Percentiles rank a stretch among this genome's conserved stretches.
Conservation (phyloP, 1,140 invertebrate genomes). For the Megalopta genalis region DNA sequence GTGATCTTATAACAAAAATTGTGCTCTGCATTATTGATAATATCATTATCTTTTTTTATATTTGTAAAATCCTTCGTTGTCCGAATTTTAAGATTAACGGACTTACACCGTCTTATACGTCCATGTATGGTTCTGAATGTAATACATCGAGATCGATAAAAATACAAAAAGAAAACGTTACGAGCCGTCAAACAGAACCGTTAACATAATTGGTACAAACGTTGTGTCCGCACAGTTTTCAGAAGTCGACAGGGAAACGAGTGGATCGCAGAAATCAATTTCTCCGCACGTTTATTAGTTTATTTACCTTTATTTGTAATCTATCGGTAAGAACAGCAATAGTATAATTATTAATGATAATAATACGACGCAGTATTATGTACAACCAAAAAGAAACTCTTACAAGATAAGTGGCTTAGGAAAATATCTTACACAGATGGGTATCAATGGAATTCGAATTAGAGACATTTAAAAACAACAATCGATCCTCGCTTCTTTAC, state of each 20-base stretch:
- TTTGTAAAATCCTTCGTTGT: no score
- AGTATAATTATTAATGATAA: slow-evolving; percentile 39
- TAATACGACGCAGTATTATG: slow-evolving; percentile 44
- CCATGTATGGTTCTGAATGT: no score
- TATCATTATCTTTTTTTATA: no score
- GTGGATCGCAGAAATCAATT: not conserved
- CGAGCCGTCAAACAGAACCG: no score
- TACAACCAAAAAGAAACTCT: slow-evolving; percentile 49
- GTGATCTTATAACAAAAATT: no score
- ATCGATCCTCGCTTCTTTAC: slow-evolving; percentile 3
- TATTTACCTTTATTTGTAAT: slow-evolving; percentile 56
- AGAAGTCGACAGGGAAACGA: not conserved
- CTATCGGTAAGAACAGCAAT: slow-evolving; percentile 48
- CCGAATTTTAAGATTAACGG: no score
- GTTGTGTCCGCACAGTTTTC: no score
- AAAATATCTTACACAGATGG: slow-evolving; percentile 42
- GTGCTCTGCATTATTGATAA: no score
- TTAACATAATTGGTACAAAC: no score
- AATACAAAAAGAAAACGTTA: no score
- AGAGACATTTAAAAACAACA: slow-evolving; percentile 2
- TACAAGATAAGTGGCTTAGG: slow-evolving; percentile 8
- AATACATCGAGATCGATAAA: no score
- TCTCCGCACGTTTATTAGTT: slow-evolving; percentile 20
- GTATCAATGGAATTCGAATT: not conserved
- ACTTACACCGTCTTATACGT: no score